Evolutionary conservation across 2,113 vertebrate species (phyloP), one percentile per base, ranked within the genome.

Genomic region (Sebastes fasciatus): DNA sequence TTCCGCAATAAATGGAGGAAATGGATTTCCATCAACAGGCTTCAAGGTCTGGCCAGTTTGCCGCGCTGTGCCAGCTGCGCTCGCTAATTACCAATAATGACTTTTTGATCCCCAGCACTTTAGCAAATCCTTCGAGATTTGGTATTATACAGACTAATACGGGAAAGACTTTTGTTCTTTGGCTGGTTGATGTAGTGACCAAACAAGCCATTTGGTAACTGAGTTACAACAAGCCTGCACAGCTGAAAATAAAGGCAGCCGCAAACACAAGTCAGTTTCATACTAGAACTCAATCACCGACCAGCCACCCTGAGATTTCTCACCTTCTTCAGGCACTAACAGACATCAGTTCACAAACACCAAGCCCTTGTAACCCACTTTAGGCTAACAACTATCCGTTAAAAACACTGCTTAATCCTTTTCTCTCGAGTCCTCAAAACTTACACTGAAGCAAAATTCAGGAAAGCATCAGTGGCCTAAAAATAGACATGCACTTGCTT

Each of bases 401-500:
- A 81, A 83, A 51, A 85, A 82, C 73, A 68, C 77, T 6, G 16
- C 74, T 70, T 77, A 69, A 89, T 83, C 61, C 2, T 17, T 82
- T 88, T 90, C 83, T 70, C 77, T 58, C 0, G 51, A 83, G 79
- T 77, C 65, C 69, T 86, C 54, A 77, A 80, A 84, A 89, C 51
- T 92, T 80, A 77, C 77, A 91, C 83, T 55, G 70, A 34, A 83
- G 86, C 79, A 83, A 77, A 74, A 60, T 63, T 85, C 74, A 58
- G 55, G 61, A 86, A 84, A 85, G 46, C 77, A 86, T 90, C 86
- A 72, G 74, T 34, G 11, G 61, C 3, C 87, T 93, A 92, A 92
- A 92, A 94, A 93, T 93, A 94, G 88, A 77, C 8, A 0, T 1
- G 2, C 0, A 61, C 73, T 82, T 79, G 78, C 34, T 90, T 92